These are phyloP conservation scores for Tilapia sparmanii DNA, from an alignment of 2,113 vertebrate species.

Conservation along the genomic window DNA sequence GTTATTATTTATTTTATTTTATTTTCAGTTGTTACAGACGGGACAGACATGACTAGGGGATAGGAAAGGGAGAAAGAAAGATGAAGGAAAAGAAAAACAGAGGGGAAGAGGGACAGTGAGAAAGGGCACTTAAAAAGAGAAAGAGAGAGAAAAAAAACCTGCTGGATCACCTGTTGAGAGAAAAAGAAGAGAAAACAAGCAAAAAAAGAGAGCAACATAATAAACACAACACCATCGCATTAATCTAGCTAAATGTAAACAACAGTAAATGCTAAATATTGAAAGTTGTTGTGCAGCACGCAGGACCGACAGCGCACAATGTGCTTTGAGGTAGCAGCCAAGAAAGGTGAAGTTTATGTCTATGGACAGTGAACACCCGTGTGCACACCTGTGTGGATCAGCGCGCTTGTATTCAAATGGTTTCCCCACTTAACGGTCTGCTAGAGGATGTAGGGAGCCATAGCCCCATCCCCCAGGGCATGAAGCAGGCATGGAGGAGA, in stretches of 20 bases:
- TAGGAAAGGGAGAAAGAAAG: background rate
- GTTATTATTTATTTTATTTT: background rate
- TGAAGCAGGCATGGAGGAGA: background rate
- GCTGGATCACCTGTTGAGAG: no score
- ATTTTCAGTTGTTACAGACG: background rate
- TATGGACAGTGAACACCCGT: rapidly evolving
- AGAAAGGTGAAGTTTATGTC: background rate
- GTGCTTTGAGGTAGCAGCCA: background rate
- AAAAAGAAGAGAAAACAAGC: no score
- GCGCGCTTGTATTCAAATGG: background rate
- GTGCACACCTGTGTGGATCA: background rate
- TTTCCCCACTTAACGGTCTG: background rate
- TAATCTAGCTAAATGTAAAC: no score
- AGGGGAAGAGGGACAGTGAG: rapidly evolving
- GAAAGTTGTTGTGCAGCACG: background rate
- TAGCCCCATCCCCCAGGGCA: rapidly evolving
- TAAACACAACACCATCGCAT: no score
- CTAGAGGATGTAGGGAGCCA: rapidly evolving
- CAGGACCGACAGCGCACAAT: background rate
- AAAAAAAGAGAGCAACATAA: rapidly evolving
- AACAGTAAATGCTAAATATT: rapidly evolving
- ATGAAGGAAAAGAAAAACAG: background rate
- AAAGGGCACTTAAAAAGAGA: background rate
- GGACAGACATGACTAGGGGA: rapidly evolving
- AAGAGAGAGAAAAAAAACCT: background rate